A percentile compares a stretch with the other conserved stretches of the same genome.
Conservation (phyloP, 2,113 vertebrate species). For the Taxidea taxus region DNA sequence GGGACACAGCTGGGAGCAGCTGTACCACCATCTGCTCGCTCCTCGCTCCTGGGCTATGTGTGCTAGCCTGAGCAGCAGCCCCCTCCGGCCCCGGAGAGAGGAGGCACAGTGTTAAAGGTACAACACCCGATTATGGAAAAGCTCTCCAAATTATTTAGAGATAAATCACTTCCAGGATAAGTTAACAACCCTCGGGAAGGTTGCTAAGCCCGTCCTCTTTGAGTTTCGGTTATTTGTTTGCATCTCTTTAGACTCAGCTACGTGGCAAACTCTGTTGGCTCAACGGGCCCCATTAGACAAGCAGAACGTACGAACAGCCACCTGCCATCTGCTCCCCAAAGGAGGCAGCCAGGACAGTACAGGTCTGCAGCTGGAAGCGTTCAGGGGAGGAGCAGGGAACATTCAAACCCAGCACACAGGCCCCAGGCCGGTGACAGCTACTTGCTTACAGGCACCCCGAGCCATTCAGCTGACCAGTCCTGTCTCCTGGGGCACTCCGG, state of each 20-base stretch:
- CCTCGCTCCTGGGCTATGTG: slow-evolving; percentile 86
- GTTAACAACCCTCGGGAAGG: slow-evolving; percentile 53
- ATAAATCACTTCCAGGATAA: slow-evolving; percentile 65
- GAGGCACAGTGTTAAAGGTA: slow-evolving; percentile 66
- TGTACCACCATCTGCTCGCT: slow-evolving; percentile 92
- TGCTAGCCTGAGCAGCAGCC: slow-evolving; percentile 86
- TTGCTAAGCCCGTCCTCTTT: neutral
- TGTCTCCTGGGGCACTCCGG: neutral
- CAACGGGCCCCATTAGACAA: slow-evolving; percentile 48
- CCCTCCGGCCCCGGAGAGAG: slow-evolving; percentile 78
- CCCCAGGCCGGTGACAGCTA: neutral
- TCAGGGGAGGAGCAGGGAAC: neutral
- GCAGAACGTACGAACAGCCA: slow-evolving; percentile 34
- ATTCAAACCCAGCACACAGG: neutral
- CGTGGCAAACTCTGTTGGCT: slow-evolving; percentile 44
- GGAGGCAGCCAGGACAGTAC: slow-evolving; percentile 18
- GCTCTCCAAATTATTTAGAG: slow-evolving; percentile 63
- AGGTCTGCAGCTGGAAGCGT: slow-evolving; percentile 38
- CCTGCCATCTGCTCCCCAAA: slow-evolving; percentile 59
- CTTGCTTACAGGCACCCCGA: neutral
- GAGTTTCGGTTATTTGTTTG: slow-evolving; percentile 46
- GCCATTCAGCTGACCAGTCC: neutral
- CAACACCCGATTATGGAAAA: slow-evolving; percentile 68
- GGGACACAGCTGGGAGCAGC: slow-evolving; percentile 94
- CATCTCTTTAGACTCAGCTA: slow-evolving; percentile 50